Percentiles rank a stretch among this genome's conserved stretches.
These are phyloP conservation scores for Ctenomys sociabilis DNA, from an alignment of 2,113 vertebrate species.

Conservation along the genomic window DNA sequence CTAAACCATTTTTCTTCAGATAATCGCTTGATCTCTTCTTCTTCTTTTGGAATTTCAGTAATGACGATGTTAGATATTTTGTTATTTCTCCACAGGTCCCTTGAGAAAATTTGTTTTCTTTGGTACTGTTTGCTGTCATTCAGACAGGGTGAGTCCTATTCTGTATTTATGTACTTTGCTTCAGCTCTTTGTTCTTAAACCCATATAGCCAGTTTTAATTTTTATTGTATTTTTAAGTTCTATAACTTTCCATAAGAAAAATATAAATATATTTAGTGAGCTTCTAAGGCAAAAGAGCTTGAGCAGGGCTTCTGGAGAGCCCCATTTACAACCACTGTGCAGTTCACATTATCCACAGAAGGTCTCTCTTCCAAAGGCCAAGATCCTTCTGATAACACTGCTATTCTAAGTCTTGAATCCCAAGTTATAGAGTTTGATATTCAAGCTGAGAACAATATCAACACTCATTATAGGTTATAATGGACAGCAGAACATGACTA, in stretches of 20 bases:
- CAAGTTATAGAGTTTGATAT: background rate
- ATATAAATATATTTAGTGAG: background rate
- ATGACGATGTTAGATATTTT: background rate
- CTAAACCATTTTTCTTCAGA: background rate
- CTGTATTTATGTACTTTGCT: too few relatives aligned
- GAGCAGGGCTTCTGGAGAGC: background rate
- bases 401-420: background rate
- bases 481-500: background rate
- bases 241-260: background rate
- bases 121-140: background rate
- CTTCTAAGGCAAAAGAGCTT: background rate
- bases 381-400: too few relatives aligned
- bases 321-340: too few relatives aligned
- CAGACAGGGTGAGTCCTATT: background rate
- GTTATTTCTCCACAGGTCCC: too few relatives aligned
- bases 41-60: too few relatives aligned
- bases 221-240: background rate
- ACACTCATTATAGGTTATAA: too few relatives aligned
- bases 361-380: too few relatives aligned
- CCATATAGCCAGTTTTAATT: background rate
- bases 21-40: background rate
- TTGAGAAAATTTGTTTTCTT: background rate
- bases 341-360: accelerated
- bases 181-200: background rate
- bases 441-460: background rate